Percentiles rank a stretch among this genome's conserved stretches.
These are phyloP conservation scores for Anarhynchus alexandrinus DNA, from an alignment of 2,113 vertebrate species.

Conservation along the genomic window DNA sequence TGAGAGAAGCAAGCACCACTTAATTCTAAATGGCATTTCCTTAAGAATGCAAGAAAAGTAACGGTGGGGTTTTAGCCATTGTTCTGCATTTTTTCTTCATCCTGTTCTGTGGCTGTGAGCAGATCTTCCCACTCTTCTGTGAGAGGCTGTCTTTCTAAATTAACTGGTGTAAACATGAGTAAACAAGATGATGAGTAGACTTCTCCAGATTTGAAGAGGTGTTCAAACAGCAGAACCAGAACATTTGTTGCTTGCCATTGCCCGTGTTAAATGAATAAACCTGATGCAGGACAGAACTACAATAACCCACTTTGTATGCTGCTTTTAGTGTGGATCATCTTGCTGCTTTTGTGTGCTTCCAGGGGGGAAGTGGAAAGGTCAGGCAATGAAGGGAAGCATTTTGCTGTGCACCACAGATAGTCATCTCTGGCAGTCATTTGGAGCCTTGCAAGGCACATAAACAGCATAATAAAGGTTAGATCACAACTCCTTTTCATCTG, in stretches of 20 bases:
- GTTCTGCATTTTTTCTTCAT: not conserved
- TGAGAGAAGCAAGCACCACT: not conserved
- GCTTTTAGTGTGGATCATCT: not conserved
- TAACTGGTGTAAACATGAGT: not conserved
- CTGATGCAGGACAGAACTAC: not conserved
- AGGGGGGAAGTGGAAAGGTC: not conserved
- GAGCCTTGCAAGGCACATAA: not conserved
- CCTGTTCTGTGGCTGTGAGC: not conserved
- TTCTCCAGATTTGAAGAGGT: not conserved
- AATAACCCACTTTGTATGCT: not conserved
- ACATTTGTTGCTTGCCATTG: not conserved
- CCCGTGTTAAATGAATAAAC: not conserved
- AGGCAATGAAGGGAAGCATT: not conserved
- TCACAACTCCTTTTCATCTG: not conserved
- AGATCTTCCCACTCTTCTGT: not conserved
- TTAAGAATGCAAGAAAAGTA: not conserved
- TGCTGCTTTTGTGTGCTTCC: not conserved
- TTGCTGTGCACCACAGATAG: not conserved
- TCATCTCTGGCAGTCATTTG: not conserved
- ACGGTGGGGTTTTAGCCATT: not conserved
- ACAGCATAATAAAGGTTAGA: not conserved
- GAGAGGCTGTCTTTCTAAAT: not conserved
- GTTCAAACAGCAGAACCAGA: not conserved
- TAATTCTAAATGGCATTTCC: not conserved
- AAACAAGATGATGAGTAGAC: not conserved